These are phyloP conservation scores for Ceratoteleas bidentatus DNA, from an alignment of 1,140 invertebrate species.

Conservation along the genomic window DNA sequence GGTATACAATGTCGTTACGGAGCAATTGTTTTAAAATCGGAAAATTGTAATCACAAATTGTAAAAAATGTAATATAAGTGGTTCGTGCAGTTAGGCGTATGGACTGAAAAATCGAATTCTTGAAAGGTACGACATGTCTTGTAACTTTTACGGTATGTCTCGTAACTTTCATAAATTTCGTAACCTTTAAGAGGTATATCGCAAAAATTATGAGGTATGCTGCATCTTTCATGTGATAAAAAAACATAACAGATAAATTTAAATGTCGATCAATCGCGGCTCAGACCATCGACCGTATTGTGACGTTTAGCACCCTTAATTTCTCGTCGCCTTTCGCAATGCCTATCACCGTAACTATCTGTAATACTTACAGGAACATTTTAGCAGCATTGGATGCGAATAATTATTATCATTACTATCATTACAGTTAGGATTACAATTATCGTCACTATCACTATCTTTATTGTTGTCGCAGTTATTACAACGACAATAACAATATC, in stretches of 20 bases:
- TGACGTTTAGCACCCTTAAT: conserved; percentile 66
- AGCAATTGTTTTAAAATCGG: too few relatives aligned
- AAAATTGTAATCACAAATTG: too few relatives aligned
- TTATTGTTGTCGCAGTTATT: conserved; percentile 58
- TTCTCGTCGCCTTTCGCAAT: conserved; percentile 56
- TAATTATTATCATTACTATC: conserved; percentile 67
- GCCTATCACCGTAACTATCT: conserved; percentile 64
- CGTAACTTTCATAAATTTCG: too few relatives aligned
- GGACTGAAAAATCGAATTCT: too few relatives aligned
- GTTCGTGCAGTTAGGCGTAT: too few relatives aligned
- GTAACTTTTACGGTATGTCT: too few relatives aligned
- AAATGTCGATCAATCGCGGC: conserved; percentile 25
- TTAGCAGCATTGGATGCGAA: conserved; percentile 66
- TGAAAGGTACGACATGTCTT: too few relatives aligned
- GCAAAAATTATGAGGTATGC: too few relatives aligned
- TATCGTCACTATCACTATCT: conserved; percentile 67
- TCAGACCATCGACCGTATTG: conserved; percentile 32
- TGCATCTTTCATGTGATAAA: too few relatives aligned
- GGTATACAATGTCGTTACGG: too few relatives aligned
- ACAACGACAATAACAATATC: conserved; percentile 61
- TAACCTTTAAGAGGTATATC: too few relatives aligned
- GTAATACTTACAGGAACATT: conserved; percentile 69
- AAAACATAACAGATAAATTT: conserved; percentile 8
- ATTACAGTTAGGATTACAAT: conserved; percentile 67
- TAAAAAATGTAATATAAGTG: too few relatives aligned